phyloP scores from a whole-genome alignment of 2,113 vertebrate genomes.

The Prunella fulvescens region DNA sequence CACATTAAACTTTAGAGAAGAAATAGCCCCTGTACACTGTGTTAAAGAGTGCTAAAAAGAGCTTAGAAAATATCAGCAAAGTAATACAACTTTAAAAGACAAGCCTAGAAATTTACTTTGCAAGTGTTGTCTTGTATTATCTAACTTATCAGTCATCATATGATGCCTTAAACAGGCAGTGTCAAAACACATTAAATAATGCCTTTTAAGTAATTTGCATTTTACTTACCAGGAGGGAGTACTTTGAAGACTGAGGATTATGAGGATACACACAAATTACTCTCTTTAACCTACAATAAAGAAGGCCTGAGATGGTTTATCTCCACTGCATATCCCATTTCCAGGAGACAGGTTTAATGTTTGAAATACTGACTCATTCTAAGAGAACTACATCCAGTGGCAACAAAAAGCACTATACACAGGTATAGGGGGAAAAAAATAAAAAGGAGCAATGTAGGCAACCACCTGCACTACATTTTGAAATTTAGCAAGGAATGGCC shows the following conservation, averaged over 20 bases:
- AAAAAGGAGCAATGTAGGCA: fast-evolving
- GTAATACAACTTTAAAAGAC: neutral
- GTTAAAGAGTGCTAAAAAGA: neutral
- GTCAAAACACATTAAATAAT: neutral
- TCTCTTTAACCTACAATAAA: neutral
- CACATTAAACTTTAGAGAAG: neutral
- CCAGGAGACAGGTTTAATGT: neutral
- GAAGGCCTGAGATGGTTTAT: neutral
- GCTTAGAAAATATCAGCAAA: neutral
- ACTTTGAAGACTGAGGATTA: neutral
- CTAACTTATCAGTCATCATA: neutral
- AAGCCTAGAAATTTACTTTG: neutral
- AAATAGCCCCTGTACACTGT: neutral
- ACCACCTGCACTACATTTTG: too few species aligned
- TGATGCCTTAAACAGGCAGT: neutral
- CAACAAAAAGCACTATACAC: neutral
- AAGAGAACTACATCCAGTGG: too few species aligned
- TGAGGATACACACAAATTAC: neutral
- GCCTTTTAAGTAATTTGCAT: neutral
- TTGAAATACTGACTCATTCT: neutral
- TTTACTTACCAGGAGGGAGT: neutral
- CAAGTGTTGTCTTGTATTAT: neutral
- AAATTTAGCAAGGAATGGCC: neutral
- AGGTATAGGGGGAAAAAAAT: neutral
- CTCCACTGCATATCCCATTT: neutral